Evolutionary conservation across 2,888 invertebrate genomes (phyloP).

Genomic region (Augochlorella aurata): DNA sequence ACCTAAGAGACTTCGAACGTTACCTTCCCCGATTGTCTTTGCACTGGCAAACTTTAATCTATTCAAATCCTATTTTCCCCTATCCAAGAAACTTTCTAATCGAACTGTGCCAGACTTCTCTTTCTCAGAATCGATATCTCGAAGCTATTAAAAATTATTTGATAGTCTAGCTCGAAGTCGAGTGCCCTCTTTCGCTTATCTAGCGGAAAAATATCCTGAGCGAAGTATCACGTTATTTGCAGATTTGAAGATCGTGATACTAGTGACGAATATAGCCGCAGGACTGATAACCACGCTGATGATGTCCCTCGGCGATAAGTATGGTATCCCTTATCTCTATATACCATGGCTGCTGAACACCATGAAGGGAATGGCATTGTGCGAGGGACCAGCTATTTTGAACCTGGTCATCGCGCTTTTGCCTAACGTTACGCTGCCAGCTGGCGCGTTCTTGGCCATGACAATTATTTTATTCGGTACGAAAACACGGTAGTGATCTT

Average conservation of each 20-base stretch:
- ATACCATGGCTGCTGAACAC: constrained; percentile 74
- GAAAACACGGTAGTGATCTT: neutral
- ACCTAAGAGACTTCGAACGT: neutral
- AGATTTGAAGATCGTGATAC: constrained; percentile 72
- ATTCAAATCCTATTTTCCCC: neutral
- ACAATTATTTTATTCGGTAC: constrained; percentile 71
- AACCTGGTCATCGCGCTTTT: constrained; percentile 63
- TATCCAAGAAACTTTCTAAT: neutral
- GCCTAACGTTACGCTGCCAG: constrained; percentile 65
- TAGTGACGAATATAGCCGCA: constrained; percentile 64
- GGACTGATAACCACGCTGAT: constrained; percentile 70
- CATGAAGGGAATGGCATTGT: constrained; percentile 68
- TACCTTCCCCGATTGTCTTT: neutral
- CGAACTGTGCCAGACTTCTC: neutral
- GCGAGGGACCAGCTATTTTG: constrained; percentile 71
- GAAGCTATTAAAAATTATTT: neutral
- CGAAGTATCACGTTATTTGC: constrained; percentile 9
- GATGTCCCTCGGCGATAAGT: constrained; percentile 67
- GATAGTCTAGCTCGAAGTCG: neutral
- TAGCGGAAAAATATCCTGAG: neutral
- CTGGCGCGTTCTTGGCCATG: constrained; percentile 66
- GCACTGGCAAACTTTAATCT: neutral
- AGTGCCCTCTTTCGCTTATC: neutral
- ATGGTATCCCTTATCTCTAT: constrained; percentile 71
- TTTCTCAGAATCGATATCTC: neutral